A percentile compares a stretch with the other conserved stretches of the same genome.
Conservation (phyloP, 2,797 vertebrate genomes). For the Enteromius trimaculatus region DNA sequence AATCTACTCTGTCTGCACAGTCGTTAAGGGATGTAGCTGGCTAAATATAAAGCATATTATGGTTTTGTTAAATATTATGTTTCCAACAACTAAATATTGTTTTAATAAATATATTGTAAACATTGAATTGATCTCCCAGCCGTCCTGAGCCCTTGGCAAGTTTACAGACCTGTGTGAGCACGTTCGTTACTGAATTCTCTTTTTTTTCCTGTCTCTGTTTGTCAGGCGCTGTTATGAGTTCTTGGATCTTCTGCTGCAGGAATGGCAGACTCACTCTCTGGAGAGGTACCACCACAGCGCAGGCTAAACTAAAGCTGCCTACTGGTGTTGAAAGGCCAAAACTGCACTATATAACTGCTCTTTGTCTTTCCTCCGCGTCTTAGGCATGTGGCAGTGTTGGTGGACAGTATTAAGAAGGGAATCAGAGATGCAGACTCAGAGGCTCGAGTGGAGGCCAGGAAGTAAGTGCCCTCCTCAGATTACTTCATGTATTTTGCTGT, state of each 20-base stretch:
- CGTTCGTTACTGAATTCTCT: conserved; percentile 6
- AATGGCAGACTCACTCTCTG: conserved; percentile 97
- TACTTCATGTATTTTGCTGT: background rate
- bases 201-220: conserved; percentile 30
- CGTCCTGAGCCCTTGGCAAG: background rate
- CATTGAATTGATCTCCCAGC: background rate
- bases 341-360: background rate
- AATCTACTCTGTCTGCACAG: background rate
- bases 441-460: conserved; percentile 95
- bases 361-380: background rate
- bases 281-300: conserved; percentile 81
- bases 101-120: background rate
- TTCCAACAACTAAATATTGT: background rate
- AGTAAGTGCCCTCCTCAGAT: conserved; percentile 79
- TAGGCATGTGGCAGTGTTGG: conserved; percentile 92
- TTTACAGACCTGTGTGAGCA: background rate
- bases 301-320: background rate
- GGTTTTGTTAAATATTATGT: background rate
- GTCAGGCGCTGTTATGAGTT: conserved; percentile 94
- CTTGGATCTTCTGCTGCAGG: conserved; percentile 92
- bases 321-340: background rate
- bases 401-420: conserved; percentile 98
- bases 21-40: background rate
- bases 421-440: conserved; percentile 96
- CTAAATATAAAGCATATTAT: background rate